A percentile compares a stretch with the other conserved stretches of the same genome.
phyloP scores from a whole-genome alignment of 2,113 vertebrate species.

The Riparia riparia region DNA sequence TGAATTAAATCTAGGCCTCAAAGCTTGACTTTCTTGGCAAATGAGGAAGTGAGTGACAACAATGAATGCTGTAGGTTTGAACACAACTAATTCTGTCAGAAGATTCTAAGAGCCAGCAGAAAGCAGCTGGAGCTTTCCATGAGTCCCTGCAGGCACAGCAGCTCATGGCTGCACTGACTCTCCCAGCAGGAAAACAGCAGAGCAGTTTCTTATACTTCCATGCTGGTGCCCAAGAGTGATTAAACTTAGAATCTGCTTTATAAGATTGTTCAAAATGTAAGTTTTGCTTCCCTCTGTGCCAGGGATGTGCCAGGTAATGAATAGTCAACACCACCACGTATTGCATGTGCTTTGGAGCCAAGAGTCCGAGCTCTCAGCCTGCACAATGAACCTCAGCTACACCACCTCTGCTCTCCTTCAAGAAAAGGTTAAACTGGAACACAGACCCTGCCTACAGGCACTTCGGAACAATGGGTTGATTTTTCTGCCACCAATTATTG shows the following conservation, averaged over 20 bases:
- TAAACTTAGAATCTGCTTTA: background rate
- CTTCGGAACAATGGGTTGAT: constrained; percentile 42
- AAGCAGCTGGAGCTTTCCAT: background rate
- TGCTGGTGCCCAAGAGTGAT: rapidly evolving
- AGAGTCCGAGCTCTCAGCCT: background rate
- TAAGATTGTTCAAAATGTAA: rapidly evolving
- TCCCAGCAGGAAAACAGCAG: background rate
- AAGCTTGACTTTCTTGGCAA: background rate
- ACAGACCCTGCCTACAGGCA: constrained; percentile 51
- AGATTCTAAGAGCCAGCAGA: background rate
- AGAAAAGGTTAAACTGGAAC: constrained; percentile 44
- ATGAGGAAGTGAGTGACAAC: background rate
- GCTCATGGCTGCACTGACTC: background rate
- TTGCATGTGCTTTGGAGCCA: background rate
- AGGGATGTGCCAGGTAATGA: background rate
- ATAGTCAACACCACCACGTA: rapidly evolving
- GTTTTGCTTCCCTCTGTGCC: background rate
- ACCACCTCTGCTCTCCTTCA: constrained; percentile 15
- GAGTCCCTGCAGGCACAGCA: background rate
- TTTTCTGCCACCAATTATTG: constrained; percentile 54
- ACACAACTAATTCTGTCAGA: background rate
- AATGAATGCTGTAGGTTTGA: background rate
- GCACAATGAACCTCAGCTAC: background rate
- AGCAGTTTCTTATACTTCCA: background rate
- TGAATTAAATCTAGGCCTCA: background rate